Percentiles rank a stretch among this genome's conserved stretches.
phyloP scores from a whole-genome alignment of 2,888 invertebrate species.

The Pristionchus arcanus region DNA sequence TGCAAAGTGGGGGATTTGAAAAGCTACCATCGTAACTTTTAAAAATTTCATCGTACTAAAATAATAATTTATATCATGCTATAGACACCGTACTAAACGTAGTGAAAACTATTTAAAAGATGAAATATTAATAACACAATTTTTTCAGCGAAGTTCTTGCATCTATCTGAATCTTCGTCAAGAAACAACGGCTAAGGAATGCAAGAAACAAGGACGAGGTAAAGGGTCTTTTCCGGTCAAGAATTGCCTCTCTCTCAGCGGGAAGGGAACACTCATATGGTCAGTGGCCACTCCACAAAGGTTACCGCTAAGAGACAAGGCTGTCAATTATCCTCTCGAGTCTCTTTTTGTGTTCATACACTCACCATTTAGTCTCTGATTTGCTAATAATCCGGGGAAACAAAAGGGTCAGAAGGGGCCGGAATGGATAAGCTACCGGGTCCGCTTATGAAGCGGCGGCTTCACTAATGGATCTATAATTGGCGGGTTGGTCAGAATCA shows the following conservation, averaged over 20 bases:
- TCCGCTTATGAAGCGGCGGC: not conserved
- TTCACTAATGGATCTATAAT: not conserved
- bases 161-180: too few species aligned
- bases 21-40: not conserved
- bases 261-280: not conserved
- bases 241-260: not conserved
- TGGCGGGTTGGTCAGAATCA: not conserved
- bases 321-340: constrained; percentile 35
- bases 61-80: too few species aligned
- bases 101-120: too few species aligned
- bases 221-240: constrained; percentile 11
- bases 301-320: not conserved
- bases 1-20: not conserved
- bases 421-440: not conserved
- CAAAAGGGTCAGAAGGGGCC: not conserved
- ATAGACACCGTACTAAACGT: too few species aligned
- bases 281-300: not conserved
- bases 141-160: too few species aligned
- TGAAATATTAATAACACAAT: too few species aligned
- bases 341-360: constrained; percentile 17
- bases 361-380: constrained; percentile 16
- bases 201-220: not conserved
- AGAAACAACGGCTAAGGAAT: not conserved
- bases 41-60: too few species aligned
- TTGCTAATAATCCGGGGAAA: constrained; percentile 19